These are phyloP conservation scores for Tanytarsus gracilentus DNA, from an alignment of 2,888 invertebrate species.

Conservation along the genomic window DNA sequence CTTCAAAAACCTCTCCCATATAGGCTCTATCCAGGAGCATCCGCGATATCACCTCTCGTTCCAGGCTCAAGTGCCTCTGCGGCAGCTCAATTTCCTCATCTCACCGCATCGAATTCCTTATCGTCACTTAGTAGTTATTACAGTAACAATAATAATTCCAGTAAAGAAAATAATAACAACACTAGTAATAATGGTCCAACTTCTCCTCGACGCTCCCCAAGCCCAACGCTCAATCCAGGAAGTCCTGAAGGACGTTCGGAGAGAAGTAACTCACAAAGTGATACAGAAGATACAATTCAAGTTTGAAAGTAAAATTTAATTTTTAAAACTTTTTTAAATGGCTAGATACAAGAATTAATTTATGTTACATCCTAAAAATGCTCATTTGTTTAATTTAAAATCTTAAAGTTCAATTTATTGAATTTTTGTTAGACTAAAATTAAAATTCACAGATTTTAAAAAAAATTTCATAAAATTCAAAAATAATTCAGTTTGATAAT, in stretches of 20 bases:
- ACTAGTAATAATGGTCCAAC: conserved; percentile 29
- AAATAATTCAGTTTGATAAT: no score
- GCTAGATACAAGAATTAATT: conserved; percentile 1
- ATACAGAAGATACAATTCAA: conserved; percentile 43
- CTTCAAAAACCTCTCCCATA: conserved; percentile 84
- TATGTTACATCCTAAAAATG: no score
- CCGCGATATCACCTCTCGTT: conserved; percentile 36
- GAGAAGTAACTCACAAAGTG: conserved; percentile 40
- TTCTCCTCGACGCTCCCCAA: conserved; percentile 35
- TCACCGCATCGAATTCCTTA: conserved; percentile 57
- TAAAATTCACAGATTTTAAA: background rate
- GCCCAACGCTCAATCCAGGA: conserved; percentile 43
- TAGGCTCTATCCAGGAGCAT: conserved; percentile 44
- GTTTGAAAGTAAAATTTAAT: conserved; percentile 35
- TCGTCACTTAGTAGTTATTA: conserved; percentile 50
- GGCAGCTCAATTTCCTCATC: conserved; percentile 41
- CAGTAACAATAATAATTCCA: conserved; percentile 28
- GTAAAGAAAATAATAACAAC: conserved; percentile 3
- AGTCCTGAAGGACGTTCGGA: conserved; percentile 44
- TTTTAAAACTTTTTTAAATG: background rate
- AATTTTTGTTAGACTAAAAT: background rate
- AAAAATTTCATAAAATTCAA: background rate
- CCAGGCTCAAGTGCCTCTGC: conserved; percentile 40
- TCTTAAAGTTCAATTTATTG: conserved; percentile 5
- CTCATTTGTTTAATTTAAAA: no score